phyloP scores from a whole-genome alignment of 2,797 vertebrate species.

The Tenualosa ilisha region DNA sequence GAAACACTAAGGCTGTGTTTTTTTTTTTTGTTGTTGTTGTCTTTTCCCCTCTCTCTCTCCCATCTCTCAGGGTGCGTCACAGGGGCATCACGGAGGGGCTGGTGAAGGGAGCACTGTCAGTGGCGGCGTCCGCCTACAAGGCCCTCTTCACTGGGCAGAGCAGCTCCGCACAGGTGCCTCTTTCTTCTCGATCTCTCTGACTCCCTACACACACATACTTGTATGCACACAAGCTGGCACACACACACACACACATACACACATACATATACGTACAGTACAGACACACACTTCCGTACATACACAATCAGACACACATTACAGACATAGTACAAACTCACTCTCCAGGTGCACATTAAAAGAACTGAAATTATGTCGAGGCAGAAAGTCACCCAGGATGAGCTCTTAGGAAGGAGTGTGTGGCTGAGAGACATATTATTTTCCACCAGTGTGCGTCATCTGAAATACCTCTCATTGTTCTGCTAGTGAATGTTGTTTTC shows the following conservation, averaged over 20 bases:
- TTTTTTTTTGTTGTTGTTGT: neutral
- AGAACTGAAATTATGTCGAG: neutral
- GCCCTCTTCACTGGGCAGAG: slow-evolving; percentile 93
- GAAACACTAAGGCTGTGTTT: neutral
- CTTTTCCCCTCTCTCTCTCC: neutral
- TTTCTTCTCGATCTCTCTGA: slow-evolving; percentile 44
- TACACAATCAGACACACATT: neutral
- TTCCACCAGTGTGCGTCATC: neutral
- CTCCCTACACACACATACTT: neutral
- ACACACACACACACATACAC: neutral
- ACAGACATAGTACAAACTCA: neutral
- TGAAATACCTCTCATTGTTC: neutral
- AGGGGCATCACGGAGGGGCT: slow-evolving; percentile 91
- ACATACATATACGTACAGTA: neutral
- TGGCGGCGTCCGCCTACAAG: slow-evolving; percentile 96
- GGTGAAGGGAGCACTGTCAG: slow-evolving; percentile 93
- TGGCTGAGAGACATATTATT: neutral
- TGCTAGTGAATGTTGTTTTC: neutral
- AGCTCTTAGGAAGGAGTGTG: neutral
- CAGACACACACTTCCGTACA: neutral
- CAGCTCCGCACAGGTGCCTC: slow-evolving; percentile 80
- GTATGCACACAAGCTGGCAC: neutral
- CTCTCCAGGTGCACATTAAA: neutral
- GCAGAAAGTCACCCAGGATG: neutral
- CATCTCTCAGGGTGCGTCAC: slow-evolving; percentile 65